Base-by-base conservation (phyloP, 2,797 vertebrate genomes). In the Syndactyla subalaris region DNA sequence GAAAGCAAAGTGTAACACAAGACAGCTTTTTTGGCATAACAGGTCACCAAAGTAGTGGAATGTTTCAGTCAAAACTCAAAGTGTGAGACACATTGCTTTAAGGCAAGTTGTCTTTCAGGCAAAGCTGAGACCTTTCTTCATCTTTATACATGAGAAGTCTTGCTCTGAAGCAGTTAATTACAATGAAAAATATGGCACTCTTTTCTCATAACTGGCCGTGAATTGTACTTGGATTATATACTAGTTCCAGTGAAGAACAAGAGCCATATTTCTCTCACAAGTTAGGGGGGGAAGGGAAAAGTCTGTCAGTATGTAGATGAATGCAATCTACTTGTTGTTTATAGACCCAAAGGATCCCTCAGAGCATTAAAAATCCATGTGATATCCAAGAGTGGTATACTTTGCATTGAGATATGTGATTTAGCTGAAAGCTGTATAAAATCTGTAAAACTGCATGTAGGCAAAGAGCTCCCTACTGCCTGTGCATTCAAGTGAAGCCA, bases 121-220 rank as follows among this genome's bases (percentile, higher is more conserved):
- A 83, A 93, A 95, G 76, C 95, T 89, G 91, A 94, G 87, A 89
- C 93, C 95, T 88, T 89, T 97, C 80, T 85, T 94, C 93, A 91
- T 96, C 72, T 95, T 97, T 93, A 94, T 92, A 93, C 87, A 92
- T 91, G 89, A 94, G 76, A 29, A 89, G 13, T 77, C 82, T 85
- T 89, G 76, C 82, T 95, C 89, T 41, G 62, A 89, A 96, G 95
- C 61, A 77, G 87, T 92, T 94, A 96, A 96, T 94, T 93, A 78
- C 79, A 94, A 83, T 75, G 91, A 84, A 73, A 93, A 94, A 89
- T 59, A 72, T 5, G 12, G 73, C 71, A 67, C 1, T 2, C 38
- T 95, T 80, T 91, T 83, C 81, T 91, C 58, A 24, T 83, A 93
- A 83, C 49, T 75, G 51, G 62, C 81, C 78, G 59, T 41, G 91